Evolutionary conservation across 2,797 vertebrate species (phyloP).

Genomic region (Linurgus olivaceus): DNA sequence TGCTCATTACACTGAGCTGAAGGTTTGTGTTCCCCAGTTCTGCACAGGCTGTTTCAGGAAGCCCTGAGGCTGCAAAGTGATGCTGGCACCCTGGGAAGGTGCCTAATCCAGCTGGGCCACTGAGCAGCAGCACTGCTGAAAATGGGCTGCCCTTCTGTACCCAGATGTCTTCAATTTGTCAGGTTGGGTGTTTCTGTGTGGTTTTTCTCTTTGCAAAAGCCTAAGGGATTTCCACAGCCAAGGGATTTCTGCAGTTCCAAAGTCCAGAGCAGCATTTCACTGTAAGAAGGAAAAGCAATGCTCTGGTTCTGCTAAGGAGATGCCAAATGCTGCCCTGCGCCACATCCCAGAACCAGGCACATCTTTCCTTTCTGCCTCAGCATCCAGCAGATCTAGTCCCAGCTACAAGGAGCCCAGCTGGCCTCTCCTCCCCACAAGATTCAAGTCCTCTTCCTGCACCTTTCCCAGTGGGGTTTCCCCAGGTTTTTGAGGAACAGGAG

Average conservation of each 20-base stretch:
- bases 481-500: not conserved
- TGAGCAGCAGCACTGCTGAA: not conserved
- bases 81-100: not conserved
- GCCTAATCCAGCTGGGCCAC: not conserved
- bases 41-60: not conserved
- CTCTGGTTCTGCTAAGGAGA: fast-evolving
- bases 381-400: not conserved
- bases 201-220: not conserved
- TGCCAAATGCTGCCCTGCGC: not conserved
- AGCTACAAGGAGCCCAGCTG: not conserved
- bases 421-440: not conserved
- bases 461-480: not conserved
- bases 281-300: not conserved
- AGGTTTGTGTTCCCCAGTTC: not conserved
- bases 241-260: not conserved
- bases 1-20: not conserved
- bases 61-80: not conserved
- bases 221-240: not conserved
- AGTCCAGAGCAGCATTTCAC: not conserved
- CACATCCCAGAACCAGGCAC: not conserved
- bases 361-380: not conserved
- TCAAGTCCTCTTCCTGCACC: not conserved
- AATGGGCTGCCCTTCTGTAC: not conserved
- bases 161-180: not conserved
- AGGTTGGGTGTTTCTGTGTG: not conserved